phyloP scores from a whole-genome alignment of 2,797 vertebrate species.

The Malurus leucopterus region DNA sequence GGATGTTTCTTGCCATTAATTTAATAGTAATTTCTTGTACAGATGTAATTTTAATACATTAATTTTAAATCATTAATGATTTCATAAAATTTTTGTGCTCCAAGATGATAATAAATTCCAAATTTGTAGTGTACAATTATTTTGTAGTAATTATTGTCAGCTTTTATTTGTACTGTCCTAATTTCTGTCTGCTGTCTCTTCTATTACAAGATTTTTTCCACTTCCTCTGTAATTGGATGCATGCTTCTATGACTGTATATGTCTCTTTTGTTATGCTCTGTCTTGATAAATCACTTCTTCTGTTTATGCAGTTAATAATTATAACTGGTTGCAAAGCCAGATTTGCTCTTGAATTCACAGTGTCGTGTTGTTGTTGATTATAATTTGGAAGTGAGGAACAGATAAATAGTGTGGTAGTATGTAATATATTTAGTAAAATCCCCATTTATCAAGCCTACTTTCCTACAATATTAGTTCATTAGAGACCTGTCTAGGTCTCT shows the following conservation, averaged over 20 bases:
- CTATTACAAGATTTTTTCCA: neutral
- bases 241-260: neutral
- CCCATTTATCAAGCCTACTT: neutral
- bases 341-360: neutral
- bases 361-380: neutral
- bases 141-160: neutral
- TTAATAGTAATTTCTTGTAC: neutral
- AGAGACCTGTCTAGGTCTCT: neutral
- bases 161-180: neutral
- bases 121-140: neutral
- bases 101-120: neutral
- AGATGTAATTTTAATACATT: neutral
- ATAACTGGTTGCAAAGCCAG: neutral
- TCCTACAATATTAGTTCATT: neutral
- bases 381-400: neutral
- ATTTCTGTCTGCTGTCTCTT: neutral
- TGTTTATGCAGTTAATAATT: neutral
- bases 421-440: neutral
- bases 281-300: neutral
- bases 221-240: neutral
- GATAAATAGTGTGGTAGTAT: neutral
- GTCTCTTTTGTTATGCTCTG: neutral
- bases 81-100: neutral
- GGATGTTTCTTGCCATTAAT: neutral
- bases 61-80: neutral